Conservation (phyloP, 2,888 invertebrate genomes). For the Polyploca ridens region DNA sequence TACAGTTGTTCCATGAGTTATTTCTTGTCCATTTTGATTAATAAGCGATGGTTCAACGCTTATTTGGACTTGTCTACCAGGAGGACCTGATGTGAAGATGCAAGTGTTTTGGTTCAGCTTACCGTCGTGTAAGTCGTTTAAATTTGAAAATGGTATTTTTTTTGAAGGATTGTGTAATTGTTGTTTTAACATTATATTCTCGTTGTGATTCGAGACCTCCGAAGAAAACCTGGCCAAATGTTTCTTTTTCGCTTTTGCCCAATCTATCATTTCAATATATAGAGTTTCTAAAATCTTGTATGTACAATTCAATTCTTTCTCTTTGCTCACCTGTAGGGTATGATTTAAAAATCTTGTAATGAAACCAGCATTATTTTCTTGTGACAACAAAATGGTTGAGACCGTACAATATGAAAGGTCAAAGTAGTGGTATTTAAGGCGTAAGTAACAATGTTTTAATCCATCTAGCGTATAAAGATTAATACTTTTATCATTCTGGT, state of each 20-base stretch:
- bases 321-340: slow-evolving; percentile 33
- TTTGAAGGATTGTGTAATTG: slow-evolving; percentile 11
- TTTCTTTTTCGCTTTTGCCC: slow-evolving; percentile 38
- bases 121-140: not conserved
- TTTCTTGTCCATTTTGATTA: not conserved
- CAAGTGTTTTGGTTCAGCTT: slow-evolving; percentile 4
- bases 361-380: slow-evolving; percentile 43
- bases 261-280: slow-evolving; percentile 45
- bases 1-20: not conserved
- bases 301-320: slow-evolving; percentile 23
- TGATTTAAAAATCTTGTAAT: slow-evolving; percentile 39
- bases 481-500: slow-evolving; percentile 11
- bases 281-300: slow-evolving; percentile 29
- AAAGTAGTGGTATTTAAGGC: slow-evolving; percentile 42
- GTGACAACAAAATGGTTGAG: slow-evolving; percentile 44
- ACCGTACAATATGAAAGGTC: slow-evolving; percentile 44
- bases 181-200: not conserved
- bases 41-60: slow-evolving; percentile 22
- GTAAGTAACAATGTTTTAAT: slow-evolving; percentile 25
- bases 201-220: not conserved
- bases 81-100: slow-evolving; percentile 37
- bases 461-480: slow-evolving; percentile 11
- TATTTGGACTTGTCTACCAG: slow-evolving; percentile 40
- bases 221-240: not conserved
- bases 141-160: not conserved